Evolutionary conservation across 2,888 invertebrate species (phyloP), one percentile per base, ranked within the genome.

Genomic region (Matsumyia berberina): DNA sequence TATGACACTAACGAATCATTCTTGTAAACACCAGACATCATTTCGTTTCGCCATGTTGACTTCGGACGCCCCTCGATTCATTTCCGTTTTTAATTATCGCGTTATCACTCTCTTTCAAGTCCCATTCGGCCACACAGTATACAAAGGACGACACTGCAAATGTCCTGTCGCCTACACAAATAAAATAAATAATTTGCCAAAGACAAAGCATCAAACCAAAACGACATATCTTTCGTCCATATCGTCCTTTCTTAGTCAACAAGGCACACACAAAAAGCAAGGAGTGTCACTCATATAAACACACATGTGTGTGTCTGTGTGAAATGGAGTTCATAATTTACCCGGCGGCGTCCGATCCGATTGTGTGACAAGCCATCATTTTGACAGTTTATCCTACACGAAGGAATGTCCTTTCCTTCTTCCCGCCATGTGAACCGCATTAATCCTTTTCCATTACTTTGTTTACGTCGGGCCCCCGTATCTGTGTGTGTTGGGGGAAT

Each of bases 1-100:
- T 35, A 12, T 42, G 42, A 46, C 44, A 51, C 33, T 49, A 39
- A 57, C 49, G 29, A 66, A 49, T 57, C 66, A 76, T 67, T 66
- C 42, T 35, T 17, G 49, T 11, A 35, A 51, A 44, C 67, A 67
- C 51, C 53, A 67, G 44, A 77, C 67, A 67, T 51, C 51, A 69
- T 53, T 53, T 60, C 24, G 76, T 51, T 76, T 15, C 58, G 58
- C 66, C 58, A 58, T 67, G 67, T 76, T 66, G 67, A 67, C 76
- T 67, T 37, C 58, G 8, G 58, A 67, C 76, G 58, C 66, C 76
- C 49, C 31, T 37, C 55, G 67, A 58, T 76, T 58, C 76, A 60
- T 79, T 73, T 73, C 51, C 66, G 73, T 73, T 80, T 73, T 80
- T 80, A 80, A 80, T 80, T 80, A 80, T 80, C 67, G 31, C 57